Conservation (phyloP, 2,888 invertebrate genomes). For the Protula sp. region DNA sequence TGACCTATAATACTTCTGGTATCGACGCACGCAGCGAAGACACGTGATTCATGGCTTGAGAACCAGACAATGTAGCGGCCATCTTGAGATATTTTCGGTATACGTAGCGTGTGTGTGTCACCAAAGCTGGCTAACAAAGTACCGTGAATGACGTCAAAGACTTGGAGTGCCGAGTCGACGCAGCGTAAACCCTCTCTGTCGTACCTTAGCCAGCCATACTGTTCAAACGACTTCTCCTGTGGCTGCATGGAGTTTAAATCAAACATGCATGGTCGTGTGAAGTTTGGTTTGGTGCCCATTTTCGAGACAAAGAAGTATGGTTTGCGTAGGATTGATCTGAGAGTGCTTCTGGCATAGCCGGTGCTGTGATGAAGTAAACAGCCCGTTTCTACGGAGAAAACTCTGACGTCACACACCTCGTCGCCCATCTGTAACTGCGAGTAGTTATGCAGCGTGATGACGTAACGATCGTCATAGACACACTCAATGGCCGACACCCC, state of each 20-base stretch:
- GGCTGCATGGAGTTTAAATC: neutral
- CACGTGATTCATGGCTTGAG: neutral
- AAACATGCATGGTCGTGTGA: neutral
- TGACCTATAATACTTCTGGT: neutral
- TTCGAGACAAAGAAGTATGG: neutral
- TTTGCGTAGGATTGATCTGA: neutral
- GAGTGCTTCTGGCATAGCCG: neutral
- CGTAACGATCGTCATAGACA: neutral
- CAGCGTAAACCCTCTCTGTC: neutral
- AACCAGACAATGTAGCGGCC: neutral
- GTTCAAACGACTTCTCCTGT: neutral
- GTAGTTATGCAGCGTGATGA: neutral
- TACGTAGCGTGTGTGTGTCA: neutral
- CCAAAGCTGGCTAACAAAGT: neutral
- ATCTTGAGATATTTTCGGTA: neutral
- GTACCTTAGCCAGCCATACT: neutral
- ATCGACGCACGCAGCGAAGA: neutral
- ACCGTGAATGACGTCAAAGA: neutral
- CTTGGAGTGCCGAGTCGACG: neutral
- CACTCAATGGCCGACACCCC: neutral
- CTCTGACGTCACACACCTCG: neutral
- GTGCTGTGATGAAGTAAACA: neutral
- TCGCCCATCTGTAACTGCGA: neutral
- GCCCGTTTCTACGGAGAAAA: neutral
- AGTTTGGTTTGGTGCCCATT: neutral